These are phyloP conservation scores for Pterocles gutturalis DNA, from an alignment of 2,113 vertebrate species.

Conservation along the genomic window DNA sequence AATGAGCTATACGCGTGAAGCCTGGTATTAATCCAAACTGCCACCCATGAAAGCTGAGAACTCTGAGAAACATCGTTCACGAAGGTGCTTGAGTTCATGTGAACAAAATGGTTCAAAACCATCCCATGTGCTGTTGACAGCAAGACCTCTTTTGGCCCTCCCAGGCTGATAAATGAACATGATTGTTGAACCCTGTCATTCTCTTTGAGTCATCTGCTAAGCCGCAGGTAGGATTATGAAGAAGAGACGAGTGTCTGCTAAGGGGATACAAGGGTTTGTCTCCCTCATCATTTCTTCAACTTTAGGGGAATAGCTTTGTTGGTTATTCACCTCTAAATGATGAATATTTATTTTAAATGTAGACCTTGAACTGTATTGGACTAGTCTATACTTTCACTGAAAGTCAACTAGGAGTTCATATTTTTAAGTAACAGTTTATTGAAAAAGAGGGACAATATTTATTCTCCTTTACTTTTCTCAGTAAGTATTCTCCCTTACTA, in stretches of 20 bases:
- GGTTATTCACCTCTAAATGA: neutral
- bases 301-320: neutral
- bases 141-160: neutral
- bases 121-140: neutral
- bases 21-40: neutral
- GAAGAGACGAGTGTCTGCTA: neutral
- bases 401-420: neutral
- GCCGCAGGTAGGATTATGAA: slow-evolving; percentile 37
- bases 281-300: slow-evolving; percentile 1
- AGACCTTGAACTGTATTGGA: neutral
- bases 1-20: slow-evolving; percentile 4
- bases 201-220: slow-evolving; percentile 26
- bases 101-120: neutral
- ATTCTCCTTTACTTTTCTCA: neutral
- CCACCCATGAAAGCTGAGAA: slow-evolving; percentile 59
- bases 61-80: slow-evolving; percentile 5
- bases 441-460: neutral
- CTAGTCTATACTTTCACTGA: neutral
- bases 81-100: neutral
- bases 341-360: neutral
- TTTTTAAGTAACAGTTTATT: neutral
- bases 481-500: neutral
- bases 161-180: slow-evolving; percentile 16
- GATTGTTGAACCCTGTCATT: slow-evolving; percentile 53
- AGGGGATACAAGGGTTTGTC: neutral